These are phyloP conservation scores for Cryptomyrus ogoouensis DNA, from an alignment of 2,113 vertebrate species.

Conservation along the genomic window DNA sequence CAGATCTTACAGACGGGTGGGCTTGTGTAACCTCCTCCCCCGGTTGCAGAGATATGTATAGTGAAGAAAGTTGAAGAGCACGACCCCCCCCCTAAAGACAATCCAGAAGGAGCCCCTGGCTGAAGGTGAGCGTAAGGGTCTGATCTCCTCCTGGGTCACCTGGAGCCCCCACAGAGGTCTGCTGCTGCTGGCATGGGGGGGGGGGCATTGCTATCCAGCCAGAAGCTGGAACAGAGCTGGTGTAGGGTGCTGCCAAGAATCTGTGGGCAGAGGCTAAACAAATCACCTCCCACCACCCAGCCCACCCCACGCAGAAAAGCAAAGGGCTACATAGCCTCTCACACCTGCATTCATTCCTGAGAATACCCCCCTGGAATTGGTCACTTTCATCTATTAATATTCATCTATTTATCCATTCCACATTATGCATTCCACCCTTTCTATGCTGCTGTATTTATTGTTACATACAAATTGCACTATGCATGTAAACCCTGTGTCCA, in stretches of 20 bases:
- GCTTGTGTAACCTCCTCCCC: background rate
- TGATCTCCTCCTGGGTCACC: background rate
- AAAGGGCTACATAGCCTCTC: background rate
- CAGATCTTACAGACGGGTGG: background rate
- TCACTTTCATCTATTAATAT: background rate
- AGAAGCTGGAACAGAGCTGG: constrained; percentile 62
- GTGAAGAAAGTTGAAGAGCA: background rate
- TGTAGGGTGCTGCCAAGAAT: constrained; percentile 33
- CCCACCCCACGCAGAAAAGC: background rate
- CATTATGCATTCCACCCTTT: background rate
- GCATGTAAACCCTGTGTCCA: too few species aligned
- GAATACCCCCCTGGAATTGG: background rate
- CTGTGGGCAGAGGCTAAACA: constrained; percentile 20
- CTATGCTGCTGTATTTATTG: background rate
- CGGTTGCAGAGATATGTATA: background rate
- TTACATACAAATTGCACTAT: background rate
- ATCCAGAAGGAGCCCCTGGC: constrained; percentile 6
- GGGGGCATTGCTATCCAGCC: constrained; percentile 52
- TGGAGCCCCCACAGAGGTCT: constrained; percentile 24
- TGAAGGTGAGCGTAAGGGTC: background rate
- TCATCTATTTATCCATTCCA: background rate
- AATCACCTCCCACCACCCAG: background rate
- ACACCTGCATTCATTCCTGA: background rate
- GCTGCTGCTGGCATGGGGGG: constrained; percentile 53
- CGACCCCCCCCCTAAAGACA: constrained; percentile 30